Percentiles rank a stretch among this genome's conserved stretches.
Conservation (phyloP, 2,797 vertebrate genomes). For the Halcyon leucocephala region DNA sequence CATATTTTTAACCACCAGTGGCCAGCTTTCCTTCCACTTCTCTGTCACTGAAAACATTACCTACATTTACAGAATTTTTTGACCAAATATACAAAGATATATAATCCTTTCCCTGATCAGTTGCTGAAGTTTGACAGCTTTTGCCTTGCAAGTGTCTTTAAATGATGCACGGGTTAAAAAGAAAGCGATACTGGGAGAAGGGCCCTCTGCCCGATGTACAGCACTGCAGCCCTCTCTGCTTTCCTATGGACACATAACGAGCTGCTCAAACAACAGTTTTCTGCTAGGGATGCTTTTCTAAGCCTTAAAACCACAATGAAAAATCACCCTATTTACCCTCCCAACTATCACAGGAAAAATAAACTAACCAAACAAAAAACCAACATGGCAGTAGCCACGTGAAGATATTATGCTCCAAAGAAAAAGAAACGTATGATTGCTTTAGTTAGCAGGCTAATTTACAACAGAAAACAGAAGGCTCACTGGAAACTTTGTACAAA, state of each 20-base stretch:
- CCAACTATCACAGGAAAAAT: neutral
- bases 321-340: neutral
- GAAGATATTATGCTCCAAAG: neutral
- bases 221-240: neutral
- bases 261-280: neutral
- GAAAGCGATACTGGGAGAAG: rapidly evolving
- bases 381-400: neutral
- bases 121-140: neutral
- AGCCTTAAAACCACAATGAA: neutral
- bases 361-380: no score
- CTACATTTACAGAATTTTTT: neutral
- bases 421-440: neutral
- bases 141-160: neutral
- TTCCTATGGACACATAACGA: rapidly evolving
- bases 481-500: neutral
- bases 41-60: neutral
- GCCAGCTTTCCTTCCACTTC: neutral
- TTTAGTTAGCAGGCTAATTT: neutral
- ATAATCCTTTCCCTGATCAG: neutral
- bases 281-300: neutral
- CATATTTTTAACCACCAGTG: neutral
- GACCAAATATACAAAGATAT: neutral
- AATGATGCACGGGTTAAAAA: neutral
- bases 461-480: neutral
- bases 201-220: rapidly evolving